Evolutionary conservation across 2,797 vertebrate genomes (phyloP), one percentile per base, ranked within the genome.

Genomic region (Alauda arvensis): DNA sequence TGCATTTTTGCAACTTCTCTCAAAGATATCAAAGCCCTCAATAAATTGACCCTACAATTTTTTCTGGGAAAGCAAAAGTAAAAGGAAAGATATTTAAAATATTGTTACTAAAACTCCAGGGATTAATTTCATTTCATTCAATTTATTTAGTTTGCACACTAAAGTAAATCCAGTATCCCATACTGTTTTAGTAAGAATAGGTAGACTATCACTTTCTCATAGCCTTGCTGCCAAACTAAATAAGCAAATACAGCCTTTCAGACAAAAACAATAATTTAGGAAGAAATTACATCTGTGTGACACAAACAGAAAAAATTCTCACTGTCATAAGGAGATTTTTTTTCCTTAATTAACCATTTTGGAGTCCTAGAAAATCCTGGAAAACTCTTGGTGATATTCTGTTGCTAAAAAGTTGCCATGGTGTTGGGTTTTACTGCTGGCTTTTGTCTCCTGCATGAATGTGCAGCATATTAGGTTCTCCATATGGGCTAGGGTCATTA

Each of bases 381-480:
- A 53, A 74, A 88, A 60, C 2, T 5, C 29, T 69, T 65, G 37
- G 70, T 60, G n/a, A 49, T 52, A 52, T 31, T 77, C 33, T 63
- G 49, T 39, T 57, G 49, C 60, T 93, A 70, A 74, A 89, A 92
- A 91, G 77, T 84, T 86, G 82, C 52, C 75, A 74, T 63, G 75
- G 86, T 74, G 31, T 76, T 86, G 57, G 14, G 12, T 56, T 91
- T 88, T 70, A 81, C 49, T 77, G 52, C 52, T 77, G 62, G 4
- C 25, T 91, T 70, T 69, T 8, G 8, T 69, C 45, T 53, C 31
- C 65, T 69, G 49, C 67, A 39, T 60, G 33, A 48, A 78, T 8
- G 29, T 69, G 59, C 37, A 88, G 52, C 52, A n/a, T 10, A 62
- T 81, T 61, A 53, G 53, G 39, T 14, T 53, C 49, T 74, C 81